Base-by-base conservation (phyloP, 2,113 vertebrate species). In the Nothocercus nigrocapillus region DNA sequence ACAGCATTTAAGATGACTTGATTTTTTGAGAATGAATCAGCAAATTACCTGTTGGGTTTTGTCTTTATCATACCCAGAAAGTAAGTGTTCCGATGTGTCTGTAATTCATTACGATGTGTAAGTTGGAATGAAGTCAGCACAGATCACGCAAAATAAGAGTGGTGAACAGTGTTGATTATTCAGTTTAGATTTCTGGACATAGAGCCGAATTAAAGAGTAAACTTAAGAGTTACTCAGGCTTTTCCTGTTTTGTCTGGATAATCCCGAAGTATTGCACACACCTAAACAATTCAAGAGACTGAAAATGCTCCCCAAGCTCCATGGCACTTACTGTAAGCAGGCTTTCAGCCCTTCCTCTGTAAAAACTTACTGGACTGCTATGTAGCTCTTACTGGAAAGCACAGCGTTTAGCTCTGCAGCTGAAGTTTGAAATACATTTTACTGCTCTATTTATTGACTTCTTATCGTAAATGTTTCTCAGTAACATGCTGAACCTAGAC, bases 1-100 rank as follows among this genome's bases (percentile, higher is more conserved):
- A 58, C 27, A 84, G 45, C 32, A 38, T 86, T 88, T 82, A 85
- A 81, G 73, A 76, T 70, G 22, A 81, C 82, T 51, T 76, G 58
- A 70, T 63, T 93, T 95, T 54, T 87, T 45, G 51, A 79, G 30
- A 82, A 34, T 78, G 66, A 95, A 38, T 95, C 72, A 90, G 68
- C 70, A 76, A 81, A 63, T 76, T 75, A 53, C 56, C 40, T 63
- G 58, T 66, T 85, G 42, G 73, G 27, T 83, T 94, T 91, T 89
- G 40, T 84, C 74, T 93, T 89, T 94, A 56, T 73, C 58, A 44
- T 83, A 68, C 32, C 54, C 30, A 64, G 61, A 94, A 78, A 89
- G 73, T 76, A 24, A 66, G 47, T 88, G 72, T 51, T 88, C 40
- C 24, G 62, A 16, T 7, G 42, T 87, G 67, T 89, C 91, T 90